Evolutionary conservation across 2,113 vertebrate species (phyloP).

Genomic region (Pachyramphus minor): DNA sequence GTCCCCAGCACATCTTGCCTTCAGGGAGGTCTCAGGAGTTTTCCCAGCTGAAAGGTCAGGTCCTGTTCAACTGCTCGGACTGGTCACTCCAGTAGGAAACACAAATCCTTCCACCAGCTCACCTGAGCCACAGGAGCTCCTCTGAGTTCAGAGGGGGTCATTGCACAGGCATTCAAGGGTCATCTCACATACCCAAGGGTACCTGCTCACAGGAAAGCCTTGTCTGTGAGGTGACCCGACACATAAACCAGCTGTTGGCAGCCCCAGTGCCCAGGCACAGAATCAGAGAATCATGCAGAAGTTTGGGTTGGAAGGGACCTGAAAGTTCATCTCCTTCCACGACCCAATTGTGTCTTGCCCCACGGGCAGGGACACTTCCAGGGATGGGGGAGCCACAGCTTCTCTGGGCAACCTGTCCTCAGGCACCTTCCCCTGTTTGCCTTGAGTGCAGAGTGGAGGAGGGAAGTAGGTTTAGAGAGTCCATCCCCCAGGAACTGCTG

Average conservation of each 20-base stretch:
- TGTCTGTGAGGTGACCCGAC: background rate
- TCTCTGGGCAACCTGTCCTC: background rate
- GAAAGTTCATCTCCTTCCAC: background rate
- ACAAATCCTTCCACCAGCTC: background rate
- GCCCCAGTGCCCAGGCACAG: background rate
- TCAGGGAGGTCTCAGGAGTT: background rate
- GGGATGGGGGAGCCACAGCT: background rate
- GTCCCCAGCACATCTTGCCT: background rate
- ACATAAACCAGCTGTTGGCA: background rate
- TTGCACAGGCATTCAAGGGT: background rate
- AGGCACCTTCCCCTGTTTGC: background rate
- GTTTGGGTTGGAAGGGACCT: background rate
- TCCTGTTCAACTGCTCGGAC: background rate
- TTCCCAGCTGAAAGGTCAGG: background rate
- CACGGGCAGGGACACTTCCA: background rate
- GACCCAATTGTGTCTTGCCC: background rate
- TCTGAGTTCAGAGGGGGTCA: background rate
- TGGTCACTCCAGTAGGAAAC: background rate
- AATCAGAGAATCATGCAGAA: background rate
- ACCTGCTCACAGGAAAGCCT: background rate
- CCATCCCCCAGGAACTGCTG: background rate
- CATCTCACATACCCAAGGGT: rapidly evolving
- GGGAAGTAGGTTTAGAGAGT: background rate
- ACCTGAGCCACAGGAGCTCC: background rate
- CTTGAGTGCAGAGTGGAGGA: background rate